Percentiles rank a stretch among this genome's conserved stretches.
These are phyloP conservation scores for Cynopterus brachyotis DNA, from an alignment of 2,113 vertebrate species.

Conservation along the genomic window DNA sequence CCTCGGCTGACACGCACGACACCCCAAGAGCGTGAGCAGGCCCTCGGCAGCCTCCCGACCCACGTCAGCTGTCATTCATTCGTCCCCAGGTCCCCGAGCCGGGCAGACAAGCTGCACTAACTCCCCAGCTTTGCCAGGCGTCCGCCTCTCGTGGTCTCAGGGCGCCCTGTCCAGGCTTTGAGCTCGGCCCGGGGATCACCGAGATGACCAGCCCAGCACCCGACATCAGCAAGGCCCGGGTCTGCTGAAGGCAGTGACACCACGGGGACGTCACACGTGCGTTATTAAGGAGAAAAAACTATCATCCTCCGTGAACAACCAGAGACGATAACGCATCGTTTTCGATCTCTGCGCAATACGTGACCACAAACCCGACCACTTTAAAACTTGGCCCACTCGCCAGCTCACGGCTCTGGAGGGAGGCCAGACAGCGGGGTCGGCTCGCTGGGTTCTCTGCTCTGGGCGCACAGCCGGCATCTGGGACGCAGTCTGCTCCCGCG, in stretches of 20 bases:
- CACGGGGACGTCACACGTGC: accelerated
- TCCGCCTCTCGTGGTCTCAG: neutral
- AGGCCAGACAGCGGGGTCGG: neutral
- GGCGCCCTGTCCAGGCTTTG: neutral
- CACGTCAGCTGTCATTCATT: accelerated
- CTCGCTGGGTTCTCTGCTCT: neutral
- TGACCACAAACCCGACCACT: neutral
- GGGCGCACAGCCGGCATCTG: accelerated
- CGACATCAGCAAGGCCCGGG: neutral
- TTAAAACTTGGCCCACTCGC: neutral
- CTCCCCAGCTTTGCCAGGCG: too few species aligned
- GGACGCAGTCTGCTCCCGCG: neutral
- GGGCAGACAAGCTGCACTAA: neutral
- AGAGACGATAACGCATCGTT: neutral
- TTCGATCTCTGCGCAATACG: neutral
- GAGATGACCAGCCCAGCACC: neutral
- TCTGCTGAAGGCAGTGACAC: neutral
- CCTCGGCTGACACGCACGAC: accelerated
- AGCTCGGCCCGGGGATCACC: neutral
- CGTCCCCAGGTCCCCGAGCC: neutral
- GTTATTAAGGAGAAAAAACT: neutral
- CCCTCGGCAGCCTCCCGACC: accelerated
- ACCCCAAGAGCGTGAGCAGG: neutral
- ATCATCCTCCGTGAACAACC: neutral
- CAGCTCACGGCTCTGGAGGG: neutral